Evolutionary conservation across 2,797 vertebrate genomes (phyloP).

Genomic region (Taenioides sp.): DNA sequence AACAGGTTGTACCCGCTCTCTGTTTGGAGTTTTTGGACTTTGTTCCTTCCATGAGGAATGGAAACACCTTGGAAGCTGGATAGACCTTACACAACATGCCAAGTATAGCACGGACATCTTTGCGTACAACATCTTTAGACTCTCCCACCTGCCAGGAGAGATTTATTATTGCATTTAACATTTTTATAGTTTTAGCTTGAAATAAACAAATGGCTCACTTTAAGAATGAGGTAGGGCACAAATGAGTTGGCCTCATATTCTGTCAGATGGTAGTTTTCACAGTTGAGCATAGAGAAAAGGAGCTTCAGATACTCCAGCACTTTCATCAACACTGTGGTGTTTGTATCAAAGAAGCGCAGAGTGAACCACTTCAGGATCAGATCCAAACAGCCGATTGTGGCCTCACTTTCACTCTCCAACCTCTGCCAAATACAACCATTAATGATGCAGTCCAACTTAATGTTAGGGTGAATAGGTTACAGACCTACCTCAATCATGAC

Average conservation of each 20-base stretch:
- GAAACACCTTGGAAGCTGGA: constrained; percentile 95
- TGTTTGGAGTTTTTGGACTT: constrained; percentile 99
- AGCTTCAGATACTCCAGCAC: constrained; percentile 94
- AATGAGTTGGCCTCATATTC: constrained; percentile 96
- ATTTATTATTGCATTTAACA: no score
- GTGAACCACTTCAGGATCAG: constrained; percentile 97
- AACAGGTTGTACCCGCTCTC: constrained; percentile 82
- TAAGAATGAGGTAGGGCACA: constrained; percentile 92
- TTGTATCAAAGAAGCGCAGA: constrained; percentile 96
- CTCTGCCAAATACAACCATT: constrained; percentile 73
- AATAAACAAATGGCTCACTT: constrained; percentile 74
- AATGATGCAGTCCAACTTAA: neutral
- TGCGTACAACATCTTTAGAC: constrained; percentile 94
- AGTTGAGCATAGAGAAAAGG: constrained; percentile 87
- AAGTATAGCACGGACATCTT: constrained; percentile 92
- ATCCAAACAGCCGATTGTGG: constrained; percentile 90
- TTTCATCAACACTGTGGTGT: constrained; percentile 97
- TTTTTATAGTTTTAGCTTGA: no score
- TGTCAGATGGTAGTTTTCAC: constrained; percentile 90
- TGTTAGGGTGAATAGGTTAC: no score
- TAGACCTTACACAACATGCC: constrained; percentile 93
- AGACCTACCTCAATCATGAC: constrained; percentile 90
- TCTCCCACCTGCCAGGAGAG: constrained; percentile 87
- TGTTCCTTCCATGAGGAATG: constrained; percentile 95
- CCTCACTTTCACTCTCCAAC: constrained; percentile 90